Evolutionary conservation across 2,888 invertebrate genomes (phyloP).

Genomic region (Cecidostiba fungosa): DNA sequence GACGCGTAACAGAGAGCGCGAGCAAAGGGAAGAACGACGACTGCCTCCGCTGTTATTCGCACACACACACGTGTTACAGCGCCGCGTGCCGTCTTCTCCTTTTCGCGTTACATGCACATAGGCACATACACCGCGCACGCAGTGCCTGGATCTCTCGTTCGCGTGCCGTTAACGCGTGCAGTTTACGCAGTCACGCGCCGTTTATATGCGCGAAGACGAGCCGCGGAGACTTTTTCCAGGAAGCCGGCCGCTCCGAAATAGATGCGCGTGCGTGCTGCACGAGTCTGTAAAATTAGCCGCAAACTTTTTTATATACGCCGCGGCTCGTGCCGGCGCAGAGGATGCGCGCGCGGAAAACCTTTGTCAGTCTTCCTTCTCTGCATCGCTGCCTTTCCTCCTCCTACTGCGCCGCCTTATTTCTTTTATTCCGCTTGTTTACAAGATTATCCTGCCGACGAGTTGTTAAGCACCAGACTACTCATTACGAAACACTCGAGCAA

Average conservation of each 20-base stretch:
- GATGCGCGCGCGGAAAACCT: constrained; percentile 32
- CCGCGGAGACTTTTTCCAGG: constrained; percentile 65
- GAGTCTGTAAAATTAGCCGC: constrained; percentile 33
- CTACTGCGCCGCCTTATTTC: not conserved
- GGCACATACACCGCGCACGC: not conserved
- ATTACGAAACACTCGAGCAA: not conserved
- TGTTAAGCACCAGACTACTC: not conserved
- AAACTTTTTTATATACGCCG: not conserved
- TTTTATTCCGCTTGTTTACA: constrained; percentile 10
- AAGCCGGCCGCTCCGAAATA: constrained; percentile 54
- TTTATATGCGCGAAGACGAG: constrained; percentile 53
- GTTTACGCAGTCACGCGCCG: constrained; percentile 76
- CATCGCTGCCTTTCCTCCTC: not conserved
- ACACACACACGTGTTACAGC: not conserved
- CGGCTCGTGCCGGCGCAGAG: not conserved
- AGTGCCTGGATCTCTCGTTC: not conserved
- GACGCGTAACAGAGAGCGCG: not conserved
- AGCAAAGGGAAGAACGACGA: not conserved
- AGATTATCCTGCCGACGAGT: not conserved
- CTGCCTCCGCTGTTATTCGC: not conserved
- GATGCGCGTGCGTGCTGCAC: not conserved
- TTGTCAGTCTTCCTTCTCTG: constrained; percentile 13
- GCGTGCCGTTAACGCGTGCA: constrained; percentile 51
- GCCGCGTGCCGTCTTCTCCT: not conserved
- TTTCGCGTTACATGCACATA: not conserved